phyloP scores from a whole-genome alignment of 2,888 invertebrate species.

The Eueremaeus valkanovi region DNA sequence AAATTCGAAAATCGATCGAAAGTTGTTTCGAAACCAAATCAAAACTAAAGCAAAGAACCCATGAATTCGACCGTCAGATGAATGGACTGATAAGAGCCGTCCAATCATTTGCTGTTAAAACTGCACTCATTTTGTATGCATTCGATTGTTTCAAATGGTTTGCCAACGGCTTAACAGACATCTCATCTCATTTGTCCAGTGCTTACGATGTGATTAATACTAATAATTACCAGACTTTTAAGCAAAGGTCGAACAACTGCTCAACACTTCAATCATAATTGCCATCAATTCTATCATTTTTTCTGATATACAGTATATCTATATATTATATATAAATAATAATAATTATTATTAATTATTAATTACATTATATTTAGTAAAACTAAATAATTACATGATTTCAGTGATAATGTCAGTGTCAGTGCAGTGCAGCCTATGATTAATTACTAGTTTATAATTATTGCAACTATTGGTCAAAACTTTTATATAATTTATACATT shows the following conservation, averaged over 20 bases:
- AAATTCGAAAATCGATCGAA: neutral
- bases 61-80: neutral
- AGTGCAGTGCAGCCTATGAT: neutral
- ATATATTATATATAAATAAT: neutral
- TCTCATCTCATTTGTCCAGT: conserved; percentile 3
- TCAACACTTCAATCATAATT: conserved; percentile 27
- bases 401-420: conserved; percentile 5
- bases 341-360: neutral
- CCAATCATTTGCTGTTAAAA: neutral
- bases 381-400: neutral
- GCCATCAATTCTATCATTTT: conserved; percentile 32
- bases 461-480: neutral
- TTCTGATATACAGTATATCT: neutral
- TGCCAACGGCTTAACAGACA: neutral
- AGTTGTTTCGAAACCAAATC: neutral
- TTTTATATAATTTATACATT: conserved; percentile 29
- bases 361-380: neutral
- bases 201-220: conserved; percentile 6
- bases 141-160: neutral
- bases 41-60: neutral
- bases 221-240: neutral
- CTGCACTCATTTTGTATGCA: neutral
- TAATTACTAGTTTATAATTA: neutral
- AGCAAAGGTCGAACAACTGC: conserved; percentile 27
- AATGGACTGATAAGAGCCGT: conserved; percentile 11